Evolutionary conservation across 2,888 invertebrate genomes (phyloP).

Genomic region (Epistrophe grossulariae): DNA sequence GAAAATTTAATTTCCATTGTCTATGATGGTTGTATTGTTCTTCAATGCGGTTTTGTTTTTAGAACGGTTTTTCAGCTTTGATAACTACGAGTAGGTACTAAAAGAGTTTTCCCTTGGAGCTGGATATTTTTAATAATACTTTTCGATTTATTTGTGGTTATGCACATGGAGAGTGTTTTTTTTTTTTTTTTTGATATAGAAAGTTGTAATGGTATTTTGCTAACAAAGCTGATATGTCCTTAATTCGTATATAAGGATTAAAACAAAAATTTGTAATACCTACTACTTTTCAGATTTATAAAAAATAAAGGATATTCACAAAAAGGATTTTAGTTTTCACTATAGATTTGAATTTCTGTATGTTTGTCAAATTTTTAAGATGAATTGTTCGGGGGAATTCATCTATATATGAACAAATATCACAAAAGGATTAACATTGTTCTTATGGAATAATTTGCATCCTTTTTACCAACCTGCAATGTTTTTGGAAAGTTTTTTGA

Average conservation of each 20-base stretch:
- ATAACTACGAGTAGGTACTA: slow-evolving; percentile 1
- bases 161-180: slow-evolving; percentile 1
- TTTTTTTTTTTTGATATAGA: slow-evolving; percentile 1
- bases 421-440: not conserved
- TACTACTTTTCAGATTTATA: not conserved
- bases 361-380: not conserved
- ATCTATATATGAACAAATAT: not conserved
- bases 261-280: slow-evolving; percentile 28
- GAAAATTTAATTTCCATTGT: slow-evolving; percentile 81
- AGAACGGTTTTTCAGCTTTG: slow-evolving; percentile 50
- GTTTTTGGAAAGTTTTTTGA: not conserved
- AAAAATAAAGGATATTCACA: slow-evolving; percentile 13
- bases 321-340: slow-evolving; percentile 33
- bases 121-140: slow-evolving; percentile 14
- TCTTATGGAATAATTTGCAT: not conserved
- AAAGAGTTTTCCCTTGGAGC: slow-evolving; percentile 35
- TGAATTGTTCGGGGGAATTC: slow-evolving; percentile 5
- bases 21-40: slow-evolving; percentile 68
- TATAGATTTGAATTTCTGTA: not conserved
- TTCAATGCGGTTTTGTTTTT: slow-evolving; percentile 44
- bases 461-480: not conserved
- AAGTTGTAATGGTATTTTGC: slow-evolving; percentile 55
- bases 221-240: slow-evolving; percentile 32
- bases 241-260: slow-evolving; percentile 53
- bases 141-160: slow-evolving; percentile 44